Conservation (phyloP, 2,113 vertebrate species). For the Scolopax mira region DNA sequence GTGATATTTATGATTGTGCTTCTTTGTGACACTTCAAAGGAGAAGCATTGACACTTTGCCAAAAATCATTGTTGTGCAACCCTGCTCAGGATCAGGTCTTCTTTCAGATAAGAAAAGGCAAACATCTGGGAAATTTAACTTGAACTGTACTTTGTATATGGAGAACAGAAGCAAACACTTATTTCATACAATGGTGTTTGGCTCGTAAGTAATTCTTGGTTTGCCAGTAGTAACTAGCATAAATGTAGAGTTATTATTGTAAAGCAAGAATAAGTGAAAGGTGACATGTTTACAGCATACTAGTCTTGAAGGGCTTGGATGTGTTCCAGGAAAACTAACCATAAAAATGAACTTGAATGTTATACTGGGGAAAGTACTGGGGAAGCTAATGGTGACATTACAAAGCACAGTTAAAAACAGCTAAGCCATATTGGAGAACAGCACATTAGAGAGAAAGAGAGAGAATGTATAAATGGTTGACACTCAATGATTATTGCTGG, state of each 20-base stretch:
- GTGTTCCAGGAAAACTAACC: constrained; percentile 59
- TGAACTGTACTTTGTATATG: neutral
- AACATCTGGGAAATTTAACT: neutral
- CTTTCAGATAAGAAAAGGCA: neutral
- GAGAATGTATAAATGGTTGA: neutral
- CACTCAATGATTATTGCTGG: neutral
- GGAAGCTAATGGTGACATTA: constrained; percentile 14
- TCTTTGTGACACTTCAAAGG: neutral
- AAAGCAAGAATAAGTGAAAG: constrained; percentile 48
- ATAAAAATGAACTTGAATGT: constrained; percentile 44
- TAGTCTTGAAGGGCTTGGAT: constrained; percentile 47
- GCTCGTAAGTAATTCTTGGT: constrained; percentile 8
- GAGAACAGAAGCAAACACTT: constrained; percentile 25
- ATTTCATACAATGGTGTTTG: neutral
- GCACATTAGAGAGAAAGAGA: neutral
- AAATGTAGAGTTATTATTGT: constrained; percentile 60
- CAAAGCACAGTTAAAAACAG: neutral
- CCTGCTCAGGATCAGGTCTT: neutral
- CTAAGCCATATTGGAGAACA: neutral
- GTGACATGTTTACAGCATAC: constrained; percentile 60
- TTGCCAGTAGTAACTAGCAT: constrained; percentile 56
- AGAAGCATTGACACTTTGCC: neutral
- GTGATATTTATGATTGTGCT: neutral
- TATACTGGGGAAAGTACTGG: neutral
- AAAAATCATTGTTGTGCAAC: neutral